Conservation (phyloP, 1,140 invertebrate genomes). For the Hylaeus anthracinus region DNA sequence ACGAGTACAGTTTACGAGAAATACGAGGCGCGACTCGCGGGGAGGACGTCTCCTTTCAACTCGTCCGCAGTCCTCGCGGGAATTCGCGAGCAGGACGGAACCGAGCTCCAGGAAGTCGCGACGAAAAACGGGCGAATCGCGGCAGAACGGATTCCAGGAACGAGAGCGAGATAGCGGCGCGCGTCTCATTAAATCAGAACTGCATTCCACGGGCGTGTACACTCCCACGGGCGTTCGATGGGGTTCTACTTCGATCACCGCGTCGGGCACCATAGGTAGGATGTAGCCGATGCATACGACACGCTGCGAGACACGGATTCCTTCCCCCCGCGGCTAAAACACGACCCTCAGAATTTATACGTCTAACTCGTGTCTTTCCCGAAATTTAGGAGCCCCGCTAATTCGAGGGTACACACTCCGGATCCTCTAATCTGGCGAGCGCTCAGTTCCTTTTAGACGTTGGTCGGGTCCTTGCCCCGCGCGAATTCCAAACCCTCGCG, state of each 20-base stretch:
- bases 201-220: slow-evolving; percentile 81
- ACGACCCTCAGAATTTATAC: slow-evolving; percentile 67
- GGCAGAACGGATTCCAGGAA: slow-evolving; percentile 62
- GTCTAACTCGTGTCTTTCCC: slow-evolving; percentile 70
- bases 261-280: slow-evolving; percentile 75
- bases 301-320: slow-evolving; percentile 78
- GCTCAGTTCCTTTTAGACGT: background rate
- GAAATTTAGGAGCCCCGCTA: slow-evolving; percentile 61
- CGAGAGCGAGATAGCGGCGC: slow-evolving; percentile 64
- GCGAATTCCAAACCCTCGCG: background rate
- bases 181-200: slow-evolving; percentile 82
- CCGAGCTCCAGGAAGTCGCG: slow-evolving; percentile 29
- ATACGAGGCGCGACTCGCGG: background rate
- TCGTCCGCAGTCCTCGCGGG: background rate
- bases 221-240: slow-evolving; percentile 80
- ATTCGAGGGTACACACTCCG: slow-evolving; percentile 30
- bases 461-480: background rate
- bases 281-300: slow-evolving; percentile 76
- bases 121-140: slow-evolving; percentile 14
- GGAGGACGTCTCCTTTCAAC: no score
- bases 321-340: slow-evolving; percentile 32
- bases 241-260: slow-evolving; percentile 79
- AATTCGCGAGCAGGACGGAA: background rate
- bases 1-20: background rate
- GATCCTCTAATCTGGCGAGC: slow-evolving; percentile 36